phyloP scores from a whole-genome alignment of 2,888 invertebrate genomes.

The Synergus laeviventris region DNA sequence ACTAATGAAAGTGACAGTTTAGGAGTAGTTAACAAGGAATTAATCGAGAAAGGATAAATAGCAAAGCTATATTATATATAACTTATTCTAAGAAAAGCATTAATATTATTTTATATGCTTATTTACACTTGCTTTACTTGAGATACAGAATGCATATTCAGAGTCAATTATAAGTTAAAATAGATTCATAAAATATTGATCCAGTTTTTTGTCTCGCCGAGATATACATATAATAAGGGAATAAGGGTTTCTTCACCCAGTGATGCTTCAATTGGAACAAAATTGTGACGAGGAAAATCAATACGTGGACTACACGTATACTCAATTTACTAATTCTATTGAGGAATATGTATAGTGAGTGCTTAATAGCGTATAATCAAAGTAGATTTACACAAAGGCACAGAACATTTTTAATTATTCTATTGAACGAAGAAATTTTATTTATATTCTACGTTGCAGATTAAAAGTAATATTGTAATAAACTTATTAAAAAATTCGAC shows the following conservation, averaged over 20 bases:
- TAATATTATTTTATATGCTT: neutral
- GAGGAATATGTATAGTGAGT: neutral
- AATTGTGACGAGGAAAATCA: conserved; percentile 14
- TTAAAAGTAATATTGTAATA: no score
- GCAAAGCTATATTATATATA: neutral
- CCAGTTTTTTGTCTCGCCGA: neutral
- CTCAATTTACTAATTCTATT: neutral
- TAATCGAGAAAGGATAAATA: neutral
- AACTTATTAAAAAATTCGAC: no score
- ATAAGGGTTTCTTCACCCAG: neutral
- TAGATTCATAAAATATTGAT: conserved; percentile 9
- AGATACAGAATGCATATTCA: neutral
- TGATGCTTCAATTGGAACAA: neutral
- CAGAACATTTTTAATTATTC: neutral
- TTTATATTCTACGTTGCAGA: no score
- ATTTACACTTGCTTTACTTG: neutral
- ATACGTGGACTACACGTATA: neutral
- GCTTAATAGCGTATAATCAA: neutral
- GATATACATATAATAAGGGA: neutral
- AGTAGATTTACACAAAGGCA: neutral
- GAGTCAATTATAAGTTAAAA: neutral
- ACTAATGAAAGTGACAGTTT: neutral
- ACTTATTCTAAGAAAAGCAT: neutral
- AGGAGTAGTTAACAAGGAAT: conserved; percentile 1
- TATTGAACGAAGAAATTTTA: neutral